These are phyloP conservation scores for Agonum fuliginosum DNA, from an alignment of 2,888 invertebrate genomes.

Conservation along the genomic window DNA sequence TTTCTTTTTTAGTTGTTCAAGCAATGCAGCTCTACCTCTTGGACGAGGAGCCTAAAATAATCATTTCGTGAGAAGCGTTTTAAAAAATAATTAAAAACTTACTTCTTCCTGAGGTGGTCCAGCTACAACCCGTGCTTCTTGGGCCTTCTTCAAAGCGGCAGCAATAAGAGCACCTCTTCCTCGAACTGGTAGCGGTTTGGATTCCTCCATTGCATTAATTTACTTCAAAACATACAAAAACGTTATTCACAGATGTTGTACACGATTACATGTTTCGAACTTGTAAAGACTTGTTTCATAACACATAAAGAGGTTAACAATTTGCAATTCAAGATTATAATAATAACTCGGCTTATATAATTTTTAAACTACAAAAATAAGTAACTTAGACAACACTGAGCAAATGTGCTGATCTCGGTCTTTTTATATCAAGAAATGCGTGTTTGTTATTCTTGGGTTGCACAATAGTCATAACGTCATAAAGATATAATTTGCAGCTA, in stretches of 20 bases:
- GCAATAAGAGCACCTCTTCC: constrained; percentile 54
- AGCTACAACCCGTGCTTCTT: constrained; percentile 16
- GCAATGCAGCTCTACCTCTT: constrained; percentile 68
- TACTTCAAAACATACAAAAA: neutral
- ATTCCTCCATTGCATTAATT: constrained; percentile 11
- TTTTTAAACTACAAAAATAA: no score
- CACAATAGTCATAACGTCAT: no score
- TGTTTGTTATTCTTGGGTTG: no score
- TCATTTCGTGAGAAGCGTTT: neutral
- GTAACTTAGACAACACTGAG: no score
- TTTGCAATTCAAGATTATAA: no score
- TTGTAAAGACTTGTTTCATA: neutral
- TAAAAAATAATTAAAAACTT: constrained; percentile 4
- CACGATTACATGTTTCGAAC: neutral
- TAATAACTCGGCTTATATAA: no score
- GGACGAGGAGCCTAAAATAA: constrained; percentile 65
- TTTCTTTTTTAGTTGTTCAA: constrained; percentile 65
- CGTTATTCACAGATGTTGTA: neutral
- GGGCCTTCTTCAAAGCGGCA: constrained; percentile 46
- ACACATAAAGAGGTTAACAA: neutral
- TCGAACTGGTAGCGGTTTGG: neutral
- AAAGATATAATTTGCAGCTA: no score
- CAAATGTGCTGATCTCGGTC: no score
- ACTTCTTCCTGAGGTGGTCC: constrained; percentile 23
- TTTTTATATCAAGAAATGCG: no score